These are phyloP conservation scores for Psilopsiagon aymara DNA, from an alignment of 2,113 vertebrate genomes.

Conservation along the genomic window DNA sequence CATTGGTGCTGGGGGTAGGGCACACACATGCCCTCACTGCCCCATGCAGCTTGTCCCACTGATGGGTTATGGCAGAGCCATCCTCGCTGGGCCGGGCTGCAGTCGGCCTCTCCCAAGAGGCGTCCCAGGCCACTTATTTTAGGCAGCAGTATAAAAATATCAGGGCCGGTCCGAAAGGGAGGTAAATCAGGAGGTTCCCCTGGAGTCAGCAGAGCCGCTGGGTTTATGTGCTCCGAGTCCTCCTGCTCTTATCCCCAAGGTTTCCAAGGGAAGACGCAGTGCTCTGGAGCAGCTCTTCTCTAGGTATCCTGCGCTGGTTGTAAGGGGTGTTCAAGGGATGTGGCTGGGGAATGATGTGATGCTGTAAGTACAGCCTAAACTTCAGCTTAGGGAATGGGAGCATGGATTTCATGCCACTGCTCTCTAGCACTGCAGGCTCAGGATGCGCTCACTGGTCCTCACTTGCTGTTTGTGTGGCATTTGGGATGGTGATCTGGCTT, in stretches of 20 bases:
- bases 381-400: not conserved
- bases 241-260: not conserved
- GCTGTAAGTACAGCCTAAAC: not conserved
- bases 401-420: not conserved
- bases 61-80: not conserved
- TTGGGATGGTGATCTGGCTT: not conserved
- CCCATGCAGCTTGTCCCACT: not conserved
- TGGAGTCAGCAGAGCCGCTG: not conserved
- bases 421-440: not conserved
- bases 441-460: rapidly evolving
- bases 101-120: not conserved
- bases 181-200: constrained; percentile 11
- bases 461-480: not conserved
- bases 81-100: not conserved
- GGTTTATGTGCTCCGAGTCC: not conserved
- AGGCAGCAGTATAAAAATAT: constrained; percentile 21
- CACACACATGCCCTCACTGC: rapidly evolving
- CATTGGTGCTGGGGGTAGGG: rapidly evolving
- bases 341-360: not conserved
- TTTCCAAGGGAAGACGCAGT: not conserved
- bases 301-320: not conserved
- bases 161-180: not conserved
- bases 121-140: not conserved
- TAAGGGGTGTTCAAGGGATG: not conserved
- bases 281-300: not conserved